Percentiles rank a stretch among this genome's conserved stretches.
phyloP scores from a whole-genome alignment of 2,797 vertebrate species.

The Labeo calbasu region DNA sequence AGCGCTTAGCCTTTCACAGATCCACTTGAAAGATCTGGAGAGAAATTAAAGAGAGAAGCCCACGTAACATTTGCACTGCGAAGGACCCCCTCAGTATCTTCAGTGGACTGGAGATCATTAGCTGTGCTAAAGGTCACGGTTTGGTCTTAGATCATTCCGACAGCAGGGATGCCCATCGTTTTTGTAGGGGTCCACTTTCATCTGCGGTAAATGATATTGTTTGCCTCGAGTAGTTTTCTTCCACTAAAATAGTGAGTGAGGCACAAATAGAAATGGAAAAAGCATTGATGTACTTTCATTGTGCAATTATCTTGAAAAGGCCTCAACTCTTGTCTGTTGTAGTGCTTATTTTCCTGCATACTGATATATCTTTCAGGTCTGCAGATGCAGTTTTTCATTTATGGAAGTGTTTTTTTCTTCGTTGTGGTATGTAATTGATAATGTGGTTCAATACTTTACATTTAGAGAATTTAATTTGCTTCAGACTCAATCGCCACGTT shows the following conservation, averaged over 20 bases:
- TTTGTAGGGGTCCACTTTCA: constrained; percentile 28
- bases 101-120: constrained; percentile 37
- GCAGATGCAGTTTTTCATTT: background rate
- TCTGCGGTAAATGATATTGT: constrained; percentile 23
- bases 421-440: background rate
- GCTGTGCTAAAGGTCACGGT: constrained; percentile 25
- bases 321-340: background rate
- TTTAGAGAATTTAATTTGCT: constrained; percentile 13
- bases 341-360: constrained; percentile 1
- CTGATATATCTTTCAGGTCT: background rate
- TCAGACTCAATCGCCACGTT: constrained; percentile 48
- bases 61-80: constrained; percentile 13
- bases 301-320: background rate
- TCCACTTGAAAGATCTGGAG: constrained; percentile 41
- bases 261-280: background rate
- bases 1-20: constrained; percentile 45
- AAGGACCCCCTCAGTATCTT: constrained; percentile 11
- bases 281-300: constrained; percentile 2
- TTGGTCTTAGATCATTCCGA: constrained; percentile 17
- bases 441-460: background rate
- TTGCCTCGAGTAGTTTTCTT: background rate
- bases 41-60: constrained; percentile 36
- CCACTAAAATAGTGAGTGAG: background rate
- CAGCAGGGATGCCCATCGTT: constrained; percentile 18
- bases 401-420: background rate